Conservation (phyloP, 53 echinoderm and acorn worm species). For the Echinometra lucunter region DNA sequence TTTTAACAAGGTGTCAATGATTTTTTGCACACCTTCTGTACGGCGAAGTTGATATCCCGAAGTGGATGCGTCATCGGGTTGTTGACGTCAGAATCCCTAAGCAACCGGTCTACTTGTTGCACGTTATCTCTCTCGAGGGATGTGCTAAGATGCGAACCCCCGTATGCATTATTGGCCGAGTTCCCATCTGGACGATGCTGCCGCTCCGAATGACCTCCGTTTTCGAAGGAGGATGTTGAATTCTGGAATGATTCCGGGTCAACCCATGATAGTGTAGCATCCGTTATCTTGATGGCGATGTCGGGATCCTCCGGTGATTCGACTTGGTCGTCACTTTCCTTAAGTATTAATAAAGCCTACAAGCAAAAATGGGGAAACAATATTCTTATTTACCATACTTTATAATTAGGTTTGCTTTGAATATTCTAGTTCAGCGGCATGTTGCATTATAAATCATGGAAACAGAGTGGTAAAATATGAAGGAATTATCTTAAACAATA, state of each 20-base stretch:
- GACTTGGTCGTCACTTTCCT: constrained; percentile 67
- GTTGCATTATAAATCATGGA: too few relatives aligned
- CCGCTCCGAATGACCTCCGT: not conserved
- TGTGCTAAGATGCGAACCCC: not conserved
- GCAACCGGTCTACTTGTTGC: constrained; percentile 27
- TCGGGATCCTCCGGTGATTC: constrained; percentile 66
- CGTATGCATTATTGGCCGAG: not conserved
- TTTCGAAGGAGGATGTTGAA: not conserved
- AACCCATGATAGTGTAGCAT: constrained; percentile 77
- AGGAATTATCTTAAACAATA: too few relatives aligned
- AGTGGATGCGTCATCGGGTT: constrained; percentile 47
- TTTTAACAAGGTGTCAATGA: not conserved
- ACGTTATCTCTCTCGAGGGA: constrained; percentile 56
- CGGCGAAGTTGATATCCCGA: constrained; percentile 70
- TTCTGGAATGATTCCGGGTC: constrained; percentile 34
- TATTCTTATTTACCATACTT: too few relatives aligned
- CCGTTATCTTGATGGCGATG: constrained; percentile 74
- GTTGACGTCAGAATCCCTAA: not conserved
- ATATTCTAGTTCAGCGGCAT: too few relatives aligned
- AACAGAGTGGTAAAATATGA: too few relatives aligned
- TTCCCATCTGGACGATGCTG: not conserved
- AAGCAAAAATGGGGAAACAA: not conserved
- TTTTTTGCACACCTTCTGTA: constrained; percentile 70
- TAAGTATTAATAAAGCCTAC: constrained; percentile 77
- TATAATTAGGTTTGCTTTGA: too few relatives aligned